Evolutionary conservation across 2,888 invertebrate genomes (phyloP).

Genomic region (Lamproptera curius): DNA sequence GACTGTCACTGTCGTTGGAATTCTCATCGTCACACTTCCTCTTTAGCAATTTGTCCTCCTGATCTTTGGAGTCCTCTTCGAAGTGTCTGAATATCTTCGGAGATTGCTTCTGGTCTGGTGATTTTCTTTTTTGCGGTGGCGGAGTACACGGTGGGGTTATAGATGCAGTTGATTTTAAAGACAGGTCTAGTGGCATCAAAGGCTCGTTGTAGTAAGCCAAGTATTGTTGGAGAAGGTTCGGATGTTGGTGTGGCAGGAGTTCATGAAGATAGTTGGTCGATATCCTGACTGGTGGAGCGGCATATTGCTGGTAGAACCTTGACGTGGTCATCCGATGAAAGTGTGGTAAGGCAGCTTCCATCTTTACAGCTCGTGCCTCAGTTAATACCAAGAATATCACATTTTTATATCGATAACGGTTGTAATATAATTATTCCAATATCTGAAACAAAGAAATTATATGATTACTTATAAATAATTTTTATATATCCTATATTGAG

Average conservation of each 20-base stretch:
- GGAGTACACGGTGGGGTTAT: slow-evolving; percentile 89
- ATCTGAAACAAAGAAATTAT: slow-evolving; percentile 40
- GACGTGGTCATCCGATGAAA: slow-evolving; percentile 61
- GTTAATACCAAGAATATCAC: background rate
- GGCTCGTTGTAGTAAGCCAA: slow-evolving; percentile 80
- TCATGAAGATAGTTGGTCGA: slow-evolving; percentile 67
- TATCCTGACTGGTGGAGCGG: slow-evolving; percentile 55
- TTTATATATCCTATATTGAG: background rate
- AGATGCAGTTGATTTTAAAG: slow-evolving; percentile 83
- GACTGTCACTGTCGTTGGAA: slow-evolving; percentile 63
- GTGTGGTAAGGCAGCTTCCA: slow-evolving; percentile 68
- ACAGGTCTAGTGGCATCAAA: slow-evolving; percentile 85
- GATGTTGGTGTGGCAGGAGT: slow-evolving; percentile 64
- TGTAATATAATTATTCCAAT: slow-evolving; percentile 19
- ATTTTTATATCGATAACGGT: slow-evolving; percentile 7
- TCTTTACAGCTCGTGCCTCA: slow-evolving; percentile 33
- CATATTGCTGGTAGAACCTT: slow-evolving; percentile 67
- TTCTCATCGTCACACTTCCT: slow-evolving; percentile 53
- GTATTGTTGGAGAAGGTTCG: slow-evolving; percentile 72
- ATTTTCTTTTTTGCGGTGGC: slow-evolving; percentile 80
- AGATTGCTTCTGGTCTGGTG: slow-evolving; percentile 46
- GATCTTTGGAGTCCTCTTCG: slow-evolving; percentile 53
- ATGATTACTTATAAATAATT: slow-evolving; percentile 2
- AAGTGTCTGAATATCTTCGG: slow-evolving; percentile 67
- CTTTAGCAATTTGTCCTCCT: slow-evolving; percentile 43